Evolutionary conservation across 2,888 invertebrate species (phyloP), one percentile per base, ranked within the genome.

Genomic region (Sipha maydis): DNA sequence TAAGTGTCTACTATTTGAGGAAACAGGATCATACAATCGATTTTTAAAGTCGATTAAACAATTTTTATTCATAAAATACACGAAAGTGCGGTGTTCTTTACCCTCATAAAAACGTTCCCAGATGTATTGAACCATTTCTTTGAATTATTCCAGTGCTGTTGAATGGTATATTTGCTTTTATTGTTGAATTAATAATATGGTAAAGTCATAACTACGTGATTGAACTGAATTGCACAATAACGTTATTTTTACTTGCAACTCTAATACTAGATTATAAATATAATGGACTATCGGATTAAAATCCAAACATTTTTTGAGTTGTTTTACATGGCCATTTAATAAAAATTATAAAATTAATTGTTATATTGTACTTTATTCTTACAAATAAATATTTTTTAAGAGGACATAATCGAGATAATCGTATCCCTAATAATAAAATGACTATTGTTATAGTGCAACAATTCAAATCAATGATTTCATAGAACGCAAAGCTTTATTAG

Each of bases 1-100:
- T 61, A 61, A 21, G 48, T 14, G 14, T 9, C 28, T 19, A 80
- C 38, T 17, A 28, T 80, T 54, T 3, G 2, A 56, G 9, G 34
- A 34, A 75, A 28, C n/a, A 0, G 25, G 73, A 54, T 56, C 54
- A 83, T 54, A 75, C 73, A 38, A 83, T 75, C n/a, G 34, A 75
- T 83, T 17, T 73, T 83, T n/a, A 75, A 75, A 83, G 73, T 83
- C 83, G 75, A 83, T 83, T 75, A 75, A 83, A 19, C 56, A 75
- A 54, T 56, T 83, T 54, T 73, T 83, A 56, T 19, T 71, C 71
- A 28, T 71, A n/a, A 73, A 83, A 73, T 56, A 61, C 21, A 75
- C n/a, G 5, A 34, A 75, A 83, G 56, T 56, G 83, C 38, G 56
- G 38, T 75, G 73, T 73, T 54, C 56, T 75, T 56, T 83, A 56